phyloP scores from a whole-genome alignment of 1,140 invertebrate species.

The Heliothis virescens region DNA sequence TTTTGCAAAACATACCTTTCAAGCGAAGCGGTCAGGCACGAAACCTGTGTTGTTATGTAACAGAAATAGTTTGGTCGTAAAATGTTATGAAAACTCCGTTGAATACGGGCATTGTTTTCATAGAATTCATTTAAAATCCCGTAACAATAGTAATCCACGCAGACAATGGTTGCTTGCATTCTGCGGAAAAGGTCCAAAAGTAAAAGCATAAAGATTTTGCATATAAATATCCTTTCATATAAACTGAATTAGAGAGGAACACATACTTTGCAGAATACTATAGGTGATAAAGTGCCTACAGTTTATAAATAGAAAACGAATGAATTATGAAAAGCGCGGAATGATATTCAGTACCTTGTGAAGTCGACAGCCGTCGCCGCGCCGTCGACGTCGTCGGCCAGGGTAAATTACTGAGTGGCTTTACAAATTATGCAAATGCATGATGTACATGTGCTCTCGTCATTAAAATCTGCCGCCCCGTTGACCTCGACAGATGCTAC shows the following conservation, averaged over 20 bases:
- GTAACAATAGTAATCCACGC: not conserved
- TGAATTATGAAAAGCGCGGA: slow-evolving; percentile 22
- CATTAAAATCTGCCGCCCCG: slow-evolving; percentile 70
- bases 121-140: slow-evolving; percentile 2
- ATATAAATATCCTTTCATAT: not conserved
- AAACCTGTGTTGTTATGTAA: not conserved
- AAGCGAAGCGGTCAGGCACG: not conserved
- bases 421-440: slow-evolving; percentile 68
- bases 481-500: slow-evolving; percentile 50
- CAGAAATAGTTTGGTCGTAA: not conserved
- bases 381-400: not conserved
- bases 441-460: slow-evolving; percentile 54
- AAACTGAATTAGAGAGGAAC: not conserved
- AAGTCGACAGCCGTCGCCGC: not conserved
- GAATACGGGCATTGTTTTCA: not conserved
- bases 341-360: slow-evolving; percentile 23
- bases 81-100: not conserved
- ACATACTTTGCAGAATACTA: too few relatives aligned
- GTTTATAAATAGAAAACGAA: slow-evolving; percentile 1
- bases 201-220: slow-evolving; percentile 10
- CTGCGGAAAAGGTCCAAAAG: not conserved
- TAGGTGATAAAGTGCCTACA: not conserved
- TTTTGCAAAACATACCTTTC: not conserved
- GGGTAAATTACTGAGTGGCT: slow-evolving; percentile 55
- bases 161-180: not conserved